Percentiles rank a stretch among this genome's conserved stretches.
Evolutionary conservation across 1,140 invertebrate species (phyloP).

Genomic region (Lasioglossum baleicum): DNA sequence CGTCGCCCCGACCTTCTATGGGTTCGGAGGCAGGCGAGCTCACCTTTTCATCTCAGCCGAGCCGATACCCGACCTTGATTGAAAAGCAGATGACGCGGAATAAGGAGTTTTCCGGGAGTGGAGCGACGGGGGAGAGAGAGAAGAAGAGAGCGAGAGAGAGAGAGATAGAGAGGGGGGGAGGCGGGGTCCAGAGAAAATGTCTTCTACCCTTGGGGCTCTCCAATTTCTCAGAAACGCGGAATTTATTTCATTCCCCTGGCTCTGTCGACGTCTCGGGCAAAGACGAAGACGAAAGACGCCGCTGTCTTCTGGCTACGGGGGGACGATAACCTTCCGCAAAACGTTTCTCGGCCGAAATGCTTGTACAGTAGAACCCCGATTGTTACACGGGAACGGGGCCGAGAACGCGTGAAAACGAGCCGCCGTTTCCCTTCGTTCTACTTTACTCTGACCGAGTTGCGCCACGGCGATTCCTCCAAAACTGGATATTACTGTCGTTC

Average conservation of each 20-base stretch:
- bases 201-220: constrained; percentile 63
- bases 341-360: constrained; percentile 19
- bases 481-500: neutral
- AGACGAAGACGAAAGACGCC: constrained; percentile 5
- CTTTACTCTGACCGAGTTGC: neutral
- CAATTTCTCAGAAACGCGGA: constrained; percentile 67
- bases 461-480: neutral
- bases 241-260: constrained; percentile 65
- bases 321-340: constrained; percentile 43
- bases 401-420: neutral
- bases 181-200: constrained; percentile 62
- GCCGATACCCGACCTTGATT: constrained; percentile 65
- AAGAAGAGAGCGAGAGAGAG: no score
- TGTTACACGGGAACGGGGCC: no score
- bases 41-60: constrained; percentile 54
- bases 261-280: constrained; percentile 30
- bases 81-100: constrained; percentile 68
- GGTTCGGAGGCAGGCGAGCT: constrained; percentile 30
- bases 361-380: neutral
- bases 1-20: constrained; percentile 19
- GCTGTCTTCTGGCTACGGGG: neutral
- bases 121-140: constrained; percentile 3
- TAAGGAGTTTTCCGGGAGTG: constrained; percentile 59
- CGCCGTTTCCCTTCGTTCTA: neutral
- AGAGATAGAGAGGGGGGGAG: constrained; percentile 2